Evolutionary conservation across 2,888 invertebrate genomes (phyloP).

Genomic region (Leuctra nigra): DNA sequence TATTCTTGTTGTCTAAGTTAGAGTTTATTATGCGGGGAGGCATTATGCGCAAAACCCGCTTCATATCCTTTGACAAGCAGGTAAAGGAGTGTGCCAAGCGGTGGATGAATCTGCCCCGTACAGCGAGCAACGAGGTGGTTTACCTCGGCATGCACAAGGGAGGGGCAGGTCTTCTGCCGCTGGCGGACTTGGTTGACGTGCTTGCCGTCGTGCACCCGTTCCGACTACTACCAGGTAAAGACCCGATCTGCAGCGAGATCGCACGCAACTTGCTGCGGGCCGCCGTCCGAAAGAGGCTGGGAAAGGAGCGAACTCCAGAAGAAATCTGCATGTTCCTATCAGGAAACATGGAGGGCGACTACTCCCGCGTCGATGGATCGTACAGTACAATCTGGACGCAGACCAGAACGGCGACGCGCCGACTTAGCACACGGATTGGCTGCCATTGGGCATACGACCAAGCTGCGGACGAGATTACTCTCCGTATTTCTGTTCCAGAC

Average conservation of each 20-base stretch:
- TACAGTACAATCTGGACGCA: conserved; percentile 16
- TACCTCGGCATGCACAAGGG: too few species aligned
- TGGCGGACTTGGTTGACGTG: conserved; percentile 33
- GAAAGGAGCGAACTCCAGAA: conserved; percentile 10
- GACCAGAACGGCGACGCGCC: conserved; percentile 24
- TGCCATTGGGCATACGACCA: neutral
- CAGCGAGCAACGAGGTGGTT: conserved; percentile 33
- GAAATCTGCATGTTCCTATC: conserved; percentile 32
- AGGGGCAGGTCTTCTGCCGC: conserved; percentile 34
- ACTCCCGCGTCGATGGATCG: conserved; percentile 27
- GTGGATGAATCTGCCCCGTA: conserved; percentile 35
- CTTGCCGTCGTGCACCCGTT: conserved; percentile 34
- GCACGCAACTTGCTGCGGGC: conserved; percentile 26
- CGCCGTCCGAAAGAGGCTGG: too few species aligned
- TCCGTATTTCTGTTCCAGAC: neutral
- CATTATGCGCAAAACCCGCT: conserved; percentile 4
- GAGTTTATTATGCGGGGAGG: conserved; percentile 34
- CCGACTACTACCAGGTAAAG: conserved; percentile 32
- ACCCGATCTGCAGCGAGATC: conserved; percentile 25
- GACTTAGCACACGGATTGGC: neutral
- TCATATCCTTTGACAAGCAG: conserved; percentile 11
- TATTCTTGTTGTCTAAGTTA: conserved; percentile 32
- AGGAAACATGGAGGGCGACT: conserved; percentile 30
- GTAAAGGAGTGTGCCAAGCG: conserved; percentile 30
- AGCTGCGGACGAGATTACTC: neutral